phyloP scores from a whole-genome alignment of 2,888 invertebrate species.

The Poecilus cupreus region DNA sequence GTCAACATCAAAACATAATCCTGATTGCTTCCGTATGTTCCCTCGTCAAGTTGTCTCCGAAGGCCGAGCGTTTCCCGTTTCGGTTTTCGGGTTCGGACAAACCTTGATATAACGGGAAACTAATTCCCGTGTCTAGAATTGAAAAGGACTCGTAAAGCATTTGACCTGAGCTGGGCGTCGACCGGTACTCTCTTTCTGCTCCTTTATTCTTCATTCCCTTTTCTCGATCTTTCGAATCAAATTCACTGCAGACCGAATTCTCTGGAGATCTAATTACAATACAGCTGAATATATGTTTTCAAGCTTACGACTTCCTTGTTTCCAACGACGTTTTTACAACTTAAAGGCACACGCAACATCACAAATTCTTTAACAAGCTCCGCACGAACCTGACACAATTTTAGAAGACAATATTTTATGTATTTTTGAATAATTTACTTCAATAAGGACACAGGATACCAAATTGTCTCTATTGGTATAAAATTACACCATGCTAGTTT shows the following conservation, averaged over 20 bases:
- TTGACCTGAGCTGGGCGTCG: conserved; percentile 32
- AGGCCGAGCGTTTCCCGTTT: conserved; percentile 9
- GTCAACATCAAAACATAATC: background rate
- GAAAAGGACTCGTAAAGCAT: conserved; percentile 45
- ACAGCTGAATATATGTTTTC: conserved; percentile 33
- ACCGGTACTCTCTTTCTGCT: conserved; percentile 11
- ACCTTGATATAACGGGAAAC: conserved; percentile 38
- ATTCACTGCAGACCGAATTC: conserved; percentile 16
- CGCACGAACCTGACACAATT: no score
- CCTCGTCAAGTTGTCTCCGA: background rate
- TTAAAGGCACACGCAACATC: background rate
- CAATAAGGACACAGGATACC: no score
- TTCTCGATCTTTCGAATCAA: conserved; percentile 39
- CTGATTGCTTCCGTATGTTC: conserved; percentile 12
- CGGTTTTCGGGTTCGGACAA: background rate
- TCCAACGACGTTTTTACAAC: conserved; percentile 12
- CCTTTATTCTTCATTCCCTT: conserved; percentile 10
- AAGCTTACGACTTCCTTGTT: conserved; percentile 13
- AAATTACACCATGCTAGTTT: no score
- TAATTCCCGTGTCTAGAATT: conserved; percentile 46
- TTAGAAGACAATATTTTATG: no score
- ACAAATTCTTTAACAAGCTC: background rate
- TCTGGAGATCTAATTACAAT: conserved; percentile 41
- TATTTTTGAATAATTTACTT: no score
- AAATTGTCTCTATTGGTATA: no score